Percentiles rank a stretch among this genome's conserved stretches.
Conservation (phyloP, 2,797 vertebrate species). For the Lerista edwardsae region DNA sequence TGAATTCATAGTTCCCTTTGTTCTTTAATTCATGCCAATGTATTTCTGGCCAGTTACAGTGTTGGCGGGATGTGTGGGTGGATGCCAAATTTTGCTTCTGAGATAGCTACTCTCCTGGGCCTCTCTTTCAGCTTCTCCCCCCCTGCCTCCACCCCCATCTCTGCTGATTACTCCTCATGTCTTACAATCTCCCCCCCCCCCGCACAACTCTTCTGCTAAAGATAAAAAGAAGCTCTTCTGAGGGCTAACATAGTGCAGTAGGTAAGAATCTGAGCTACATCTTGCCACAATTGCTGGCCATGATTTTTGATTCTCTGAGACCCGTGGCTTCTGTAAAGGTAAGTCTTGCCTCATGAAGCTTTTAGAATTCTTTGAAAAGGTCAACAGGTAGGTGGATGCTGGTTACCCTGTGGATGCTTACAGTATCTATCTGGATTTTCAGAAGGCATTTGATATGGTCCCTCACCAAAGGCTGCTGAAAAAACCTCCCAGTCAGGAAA, state of each 20-base stretch:
- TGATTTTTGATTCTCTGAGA: no score
- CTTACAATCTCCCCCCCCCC: not conserved
- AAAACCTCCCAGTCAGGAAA: no score
- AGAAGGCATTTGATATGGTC: no score
- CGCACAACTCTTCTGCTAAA: not conserved
- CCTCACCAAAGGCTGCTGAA: no score
- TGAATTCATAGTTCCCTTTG: conserved; percentile 12
- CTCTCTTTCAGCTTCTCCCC: not conserved
- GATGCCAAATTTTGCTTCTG: conserved; percentile 18
- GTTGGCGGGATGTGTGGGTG: conserved; percentile 26
- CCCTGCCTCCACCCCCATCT: not conserved
- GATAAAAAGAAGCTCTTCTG: not conserved
- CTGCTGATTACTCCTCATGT: not conserved
- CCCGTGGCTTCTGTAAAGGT: no score
- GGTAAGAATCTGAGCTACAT: not conserved
- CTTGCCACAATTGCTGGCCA: not conserved
- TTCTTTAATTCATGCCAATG: conserved; percentile 32
- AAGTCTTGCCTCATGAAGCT: no score
- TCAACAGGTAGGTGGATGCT: no score
- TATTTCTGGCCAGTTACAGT: conserved; percentile 12
- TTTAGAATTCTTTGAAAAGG: no score
- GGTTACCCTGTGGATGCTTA: no score
- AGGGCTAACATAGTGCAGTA: not conserved
- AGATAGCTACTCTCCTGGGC: conserved; percentile 13
- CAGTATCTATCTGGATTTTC: no score